phyloP scores from a whole-genome alignment of 2,797 vertebrate species.

The Decapterus maruadsi region DNA sequence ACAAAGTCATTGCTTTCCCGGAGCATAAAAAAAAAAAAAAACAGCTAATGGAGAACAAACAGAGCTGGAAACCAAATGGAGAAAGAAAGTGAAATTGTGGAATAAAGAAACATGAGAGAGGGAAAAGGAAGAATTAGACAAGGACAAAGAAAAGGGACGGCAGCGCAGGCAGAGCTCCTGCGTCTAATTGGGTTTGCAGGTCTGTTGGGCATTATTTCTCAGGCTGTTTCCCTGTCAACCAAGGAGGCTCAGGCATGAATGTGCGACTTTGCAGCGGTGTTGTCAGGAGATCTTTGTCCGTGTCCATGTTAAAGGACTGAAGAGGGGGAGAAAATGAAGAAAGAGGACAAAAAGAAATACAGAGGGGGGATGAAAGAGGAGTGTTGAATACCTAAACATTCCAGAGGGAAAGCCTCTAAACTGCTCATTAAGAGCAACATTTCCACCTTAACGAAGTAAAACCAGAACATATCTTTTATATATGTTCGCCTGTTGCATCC shows the following conservation, averaged over 20 bases:
- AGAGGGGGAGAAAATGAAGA: slow-evolving; percentile 1
- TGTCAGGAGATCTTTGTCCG: slow-evolving; percentile 40
- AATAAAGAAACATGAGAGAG: slow-evolving; percentile 6
- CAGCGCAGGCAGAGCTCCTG: slow-evolving; percentile 29
- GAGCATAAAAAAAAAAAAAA: slow-evolving; percentile 8
- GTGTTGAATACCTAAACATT: not conserved
- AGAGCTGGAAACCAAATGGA: slow-evolving; percentile 9
- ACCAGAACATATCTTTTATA: not conserved
- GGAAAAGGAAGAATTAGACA: slow-evolving; percentile 5
- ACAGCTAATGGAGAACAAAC: slow-evolving; percentile 10
- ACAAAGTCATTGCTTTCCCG: slow-evolving; percentile 16
- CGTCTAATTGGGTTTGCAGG: slow-evolving; percentile 68
- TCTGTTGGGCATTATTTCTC: slow-evolving; percentile 53
- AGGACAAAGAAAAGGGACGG: slow-evolving; percentile 26
- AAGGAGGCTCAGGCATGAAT: slow-evolving; percentile 47
- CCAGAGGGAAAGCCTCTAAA: not conserved
- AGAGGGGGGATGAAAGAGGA: not conserved
- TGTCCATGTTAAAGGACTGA: slow-evolving; percentile 11
- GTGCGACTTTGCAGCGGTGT: slow-evolving; percentile 41
- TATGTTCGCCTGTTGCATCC: not conserved
- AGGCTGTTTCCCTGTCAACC: slow-evolving; percentile 67
- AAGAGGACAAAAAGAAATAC: slow-evolving; percentile 11
- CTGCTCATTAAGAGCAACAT: not conserved
- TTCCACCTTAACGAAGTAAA: not conserved
- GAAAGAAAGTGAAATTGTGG: not conserved